Evolutionary conservation across 2,797 vertebrate species (phyloP).

Genomic region (Anguilla obscura): DNA sequence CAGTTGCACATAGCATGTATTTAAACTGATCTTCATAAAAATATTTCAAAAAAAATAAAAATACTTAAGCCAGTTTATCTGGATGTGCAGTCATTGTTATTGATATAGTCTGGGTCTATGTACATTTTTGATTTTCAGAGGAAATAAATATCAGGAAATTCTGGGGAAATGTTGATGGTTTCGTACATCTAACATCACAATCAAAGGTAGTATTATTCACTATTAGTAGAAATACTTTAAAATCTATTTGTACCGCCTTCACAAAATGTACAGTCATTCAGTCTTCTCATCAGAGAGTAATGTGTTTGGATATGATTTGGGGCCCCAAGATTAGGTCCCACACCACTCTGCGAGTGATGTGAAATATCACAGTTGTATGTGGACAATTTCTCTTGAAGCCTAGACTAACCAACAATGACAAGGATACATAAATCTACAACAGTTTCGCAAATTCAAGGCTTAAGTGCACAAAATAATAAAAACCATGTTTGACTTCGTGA

Average conservation of each 20-base stretch:
- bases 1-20: neutral
- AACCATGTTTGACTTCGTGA: conserved; percentile 22
- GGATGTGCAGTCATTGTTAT: neutral
- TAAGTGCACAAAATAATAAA: conserved; percentile 27
- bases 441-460: conserved; percentile 25
- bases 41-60: neutral
- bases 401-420: conserved; percentile 3
- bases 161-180: neutral
- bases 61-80: neutral
- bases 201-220: neutral
- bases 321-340: neutral
- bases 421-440: conserved; percentile 24
- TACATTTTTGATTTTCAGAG: conserved; percentile 11
- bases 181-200: neutral
- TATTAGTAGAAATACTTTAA: neutral
- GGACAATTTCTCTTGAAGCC: neutral
- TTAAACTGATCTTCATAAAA: neutral
- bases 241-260: neutral
- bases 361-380: neutral
- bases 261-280: neutral
- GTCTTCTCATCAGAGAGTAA: neutral
- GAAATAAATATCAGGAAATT: neutral
- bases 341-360: conserved; percentile 8
- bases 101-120: neutral
- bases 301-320: neutral